phyloP scores from a whole-genome alignment of 35 echinoderm and acorn worm species.

The Heliocidaris erythrogramma region DNA sequence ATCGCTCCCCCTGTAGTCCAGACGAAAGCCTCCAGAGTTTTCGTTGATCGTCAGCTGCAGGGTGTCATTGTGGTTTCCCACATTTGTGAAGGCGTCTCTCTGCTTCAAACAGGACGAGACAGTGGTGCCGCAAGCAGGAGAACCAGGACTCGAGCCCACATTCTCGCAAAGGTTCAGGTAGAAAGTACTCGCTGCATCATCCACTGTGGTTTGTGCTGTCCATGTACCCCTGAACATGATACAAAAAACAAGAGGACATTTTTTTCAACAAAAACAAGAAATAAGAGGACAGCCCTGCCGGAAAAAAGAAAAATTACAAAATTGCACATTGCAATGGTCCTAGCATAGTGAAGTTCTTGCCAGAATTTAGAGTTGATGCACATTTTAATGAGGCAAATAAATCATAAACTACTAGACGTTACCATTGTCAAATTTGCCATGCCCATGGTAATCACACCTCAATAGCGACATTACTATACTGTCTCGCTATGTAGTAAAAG shows the following conservation, averaged over 20 bases:
- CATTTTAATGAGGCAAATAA: too few relatives aligned
- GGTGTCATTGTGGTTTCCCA: conserved; percentile 58
- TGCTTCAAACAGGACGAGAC: conserved; percentile 55
- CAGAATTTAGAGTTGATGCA: too few relatives aligned
- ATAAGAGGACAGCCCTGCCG: background rate
- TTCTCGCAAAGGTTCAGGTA: conserved; percentile 63
- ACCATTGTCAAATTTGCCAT: too few relatives aligned
- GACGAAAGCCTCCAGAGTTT: conserved; percentile 64
- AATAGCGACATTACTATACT: too few relatives aligned
- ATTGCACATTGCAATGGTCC: too few relatives aligned
- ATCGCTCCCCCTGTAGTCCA: conserved; percentile 62
- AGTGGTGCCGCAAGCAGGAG: background rate
- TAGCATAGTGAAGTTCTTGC: too few relatives aligned
- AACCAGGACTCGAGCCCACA: background rate
- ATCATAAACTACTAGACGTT: too few relatives aligned
- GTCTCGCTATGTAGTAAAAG: too few relatives aligned
- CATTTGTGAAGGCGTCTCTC: conserved; percentile 35
- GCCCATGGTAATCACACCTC: too few relatives aligned
- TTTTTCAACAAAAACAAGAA: background rate
- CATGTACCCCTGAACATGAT: conserved; percentile 47
- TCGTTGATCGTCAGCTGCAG: conserved; percentile 17
- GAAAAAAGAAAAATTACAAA: too few relatives aligned
- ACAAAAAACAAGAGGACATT: background rate
- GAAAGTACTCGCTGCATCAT: conserved; percentile 13
- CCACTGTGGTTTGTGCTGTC: conserved; percentile 20